These are phyloP conservation scores for Sebastes hubbsi DNA, from an alignment of 2,797 vertebrate species.

Conservation along the genomic window DNA sequence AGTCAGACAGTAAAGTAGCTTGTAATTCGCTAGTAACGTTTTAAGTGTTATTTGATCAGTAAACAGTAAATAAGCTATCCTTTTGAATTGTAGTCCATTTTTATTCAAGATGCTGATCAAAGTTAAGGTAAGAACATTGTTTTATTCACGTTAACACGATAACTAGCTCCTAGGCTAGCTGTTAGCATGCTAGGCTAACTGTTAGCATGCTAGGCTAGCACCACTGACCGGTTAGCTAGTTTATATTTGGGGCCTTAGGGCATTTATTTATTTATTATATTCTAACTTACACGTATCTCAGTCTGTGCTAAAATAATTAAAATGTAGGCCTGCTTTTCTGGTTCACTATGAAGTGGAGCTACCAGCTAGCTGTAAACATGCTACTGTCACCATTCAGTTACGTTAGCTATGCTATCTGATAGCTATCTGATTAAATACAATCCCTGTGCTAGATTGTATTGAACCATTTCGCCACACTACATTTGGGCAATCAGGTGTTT, in stretches of 20 bases:
- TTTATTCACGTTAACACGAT: neutral
- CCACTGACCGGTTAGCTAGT: neutral
- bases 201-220: too few relatives aligned
- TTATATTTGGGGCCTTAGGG: neutral
- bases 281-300: too few relatives aligned
- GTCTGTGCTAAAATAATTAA: rapidly evolving
- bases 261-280: neutral
- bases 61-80: neutral
- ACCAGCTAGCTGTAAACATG: rapidly evolving
- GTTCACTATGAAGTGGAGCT: rapidly evolving
- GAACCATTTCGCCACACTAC: too few relatives aligned
- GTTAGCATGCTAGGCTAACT: constrained; percentile 6
- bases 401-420: neutral
- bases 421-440: neutral
- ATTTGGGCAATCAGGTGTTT: too few relatives aligned
- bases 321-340: rapidly evolving
- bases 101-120: constrained; percentile 83
- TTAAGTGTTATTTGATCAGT: neutral
- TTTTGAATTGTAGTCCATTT: neutral
- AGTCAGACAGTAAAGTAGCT: constrained; percentile 13
- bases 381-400: neutral
- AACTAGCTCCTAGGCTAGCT: neutral
- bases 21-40: constrained; percentile 5
- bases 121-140: constrained; percentile 78
- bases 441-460: too few relatives aligned